phyloP scores from a whole-genome alignment of 2,888 invertebrate genomes.

The Synergus itoensis region DNA sequence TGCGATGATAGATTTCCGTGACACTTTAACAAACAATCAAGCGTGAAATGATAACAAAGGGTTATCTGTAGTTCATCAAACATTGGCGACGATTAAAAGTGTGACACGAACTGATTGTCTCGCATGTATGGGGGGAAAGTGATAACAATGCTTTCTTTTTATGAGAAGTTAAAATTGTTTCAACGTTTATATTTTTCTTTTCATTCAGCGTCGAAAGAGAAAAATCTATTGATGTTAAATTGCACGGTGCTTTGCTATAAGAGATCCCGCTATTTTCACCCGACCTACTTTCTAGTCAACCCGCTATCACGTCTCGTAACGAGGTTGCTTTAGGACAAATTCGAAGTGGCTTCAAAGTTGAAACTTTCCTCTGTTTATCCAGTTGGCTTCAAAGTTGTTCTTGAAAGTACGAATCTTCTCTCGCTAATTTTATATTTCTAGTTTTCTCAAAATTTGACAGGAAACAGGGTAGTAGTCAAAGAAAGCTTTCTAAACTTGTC shows the following conservation, averaged over 20 bases:
- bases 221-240: conserved; percentile 68
- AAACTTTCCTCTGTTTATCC: conserved; percentile 34
- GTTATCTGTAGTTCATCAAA: conserved; percentile 13
- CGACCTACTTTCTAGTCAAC: conserved; percentile 66
- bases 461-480: background rate
- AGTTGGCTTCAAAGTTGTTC: conserved; percentile 5
- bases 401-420: conserved; percentile 20
- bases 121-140: background rate
- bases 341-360: conserved; percentile 60
- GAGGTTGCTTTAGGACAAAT: conserved; percentile 71
- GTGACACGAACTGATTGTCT: background rate
- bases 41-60: background rate
- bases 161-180: background rate
- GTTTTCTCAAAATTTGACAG: background rate
- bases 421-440: background rate
- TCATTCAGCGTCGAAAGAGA: conserved; percentile 39
- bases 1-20: background rate
- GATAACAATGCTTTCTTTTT: background rate
- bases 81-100: conserved; percentile 12
- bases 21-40: background rate
- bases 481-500: background rate
- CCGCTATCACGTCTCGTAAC: conserved; percentile 59
- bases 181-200: background rate
- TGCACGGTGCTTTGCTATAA: conserved; percentile 53
- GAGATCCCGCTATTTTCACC: conserved; percentile 64